Conservation (phyloP, 2,113 vertebrate species). For the Fukomys damarensis region DNA sequence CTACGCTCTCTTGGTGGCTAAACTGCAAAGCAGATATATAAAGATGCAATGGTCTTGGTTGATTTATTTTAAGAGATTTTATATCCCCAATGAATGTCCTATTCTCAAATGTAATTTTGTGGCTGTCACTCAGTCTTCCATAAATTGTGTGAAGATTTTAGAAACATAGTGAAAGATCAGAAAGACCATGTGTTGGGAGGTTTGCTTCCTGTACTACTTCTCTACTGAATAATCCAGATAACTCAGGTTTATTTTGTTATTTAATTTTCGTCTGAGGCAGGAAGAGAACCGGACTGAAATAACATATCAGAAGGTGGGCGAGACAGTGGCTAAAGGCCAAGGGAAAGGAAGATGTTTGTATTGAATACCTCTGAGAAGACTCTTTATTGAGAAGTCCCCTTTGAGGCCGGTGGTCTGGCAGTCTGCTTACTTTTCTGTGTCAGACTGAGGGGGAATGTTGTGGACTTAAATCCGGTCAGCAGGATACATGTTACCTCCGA, state of each 20-base stretch:
- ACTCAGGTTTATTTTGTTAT: slow-evolving; percentile 27
- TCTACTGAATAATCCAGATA: slow-evolving; percentile 46
- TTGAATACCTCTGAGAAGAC: neutral
- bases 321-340: slow-evolving; percentile 31
- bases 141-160: neutral
- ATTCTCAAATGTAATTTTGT: neutral
- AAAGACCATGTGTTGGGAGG: neutral
- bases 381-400: neutral
- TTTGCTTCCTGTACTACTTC: neutral
- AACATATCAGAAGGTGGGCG: slow-evolving; percentile 49
- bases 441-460: slow-evolving; percentile 23
- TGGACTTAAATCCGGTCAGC: neutral
- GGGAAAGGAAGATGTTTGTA: slow-evolving; percentile 54
- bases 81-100: neutral
- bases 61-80: neutral
- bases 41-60: neutral
- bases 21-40: neutral
- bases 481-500: slow-evolving; percentile 34
- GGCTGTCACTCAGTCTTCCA: neutral
- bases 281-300: slow-evolving; percentile 70
- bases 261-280: slow-evolving; percentile 35
- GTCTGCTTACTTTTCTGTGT: neutral
- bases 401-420: neutral
- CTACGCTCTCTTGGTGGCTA: neutral
- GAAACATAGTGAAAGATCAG: neutral